Evolutionary conservation across 2,113 vertebrate genomes (phyloP).

Genomic region (Ellobius talpinus): DNA sequence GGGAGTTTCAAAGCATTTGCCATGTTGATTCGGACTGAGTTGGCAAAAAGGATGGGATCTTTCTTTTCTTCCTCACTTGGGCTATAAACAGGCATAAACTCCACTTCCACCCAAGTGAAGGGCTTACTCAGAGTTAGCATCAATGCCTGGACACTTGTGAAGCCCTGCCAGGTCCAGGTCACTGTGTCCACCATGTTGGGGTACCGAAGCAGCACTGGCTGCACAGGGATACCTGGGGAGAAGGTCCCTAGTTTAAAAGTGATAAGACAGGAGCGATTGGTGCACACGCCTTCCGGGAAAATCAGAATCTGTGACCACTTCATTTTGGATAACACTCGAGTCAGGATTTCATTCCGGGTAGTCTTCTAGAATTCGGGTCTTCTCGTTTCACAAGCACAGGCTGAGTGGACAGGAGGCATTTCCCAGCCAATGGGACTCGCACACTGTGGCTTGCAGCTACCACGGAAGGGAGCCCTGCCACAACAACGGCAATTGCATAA

Average conservation of each 20-base stretch:
- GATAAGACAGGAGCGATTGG: constrained; percentile 94
- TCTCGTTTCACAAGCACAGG: constrained; percentile 92
- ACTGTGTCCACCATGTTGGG: constrained; percentile 94
- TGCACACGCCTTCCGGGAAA: constrained; percentile 97
- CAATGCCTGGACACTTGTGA: constrained; percentile 87
- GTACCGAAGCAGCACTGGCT: constrained; percentile 93
- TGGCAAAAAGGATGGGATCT: constrained; percentile 90
- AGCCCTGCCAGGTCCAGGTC: constrained; percentile 97
- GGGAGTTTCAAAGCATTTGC: constrained; percentile 92
- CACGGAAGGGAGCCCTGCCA: constrained; percentile 91
- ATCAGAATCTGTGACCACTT: constrained; percentile 95
- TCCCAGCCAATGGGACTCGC: constrained; percentile 89
- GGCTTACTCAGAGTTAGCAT: constrained; percentile 91
- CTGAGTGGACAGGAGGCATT: constrained; percentile 87
- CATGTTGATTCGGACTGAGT: constrained; percentile 90
- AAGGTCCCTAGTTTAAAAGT: constrained; percentile 96
- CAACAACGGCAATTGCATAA: constrained; percentile 89
- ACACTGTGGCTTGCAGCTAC: constrained; percentile 91
- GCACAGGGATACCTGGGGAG: constrained; percentile 92
- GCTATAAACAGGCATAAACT: constrained; percentile 92
- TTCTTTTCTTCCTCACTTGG: constrained; percentile 92
- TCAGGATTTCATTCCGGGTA: constrained; percentile 91
- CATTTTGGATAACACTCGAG: constrained; percentile 89
- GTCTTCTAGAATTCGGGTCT: constrained; percentile 94
- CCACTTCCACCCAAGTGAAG: constrained; percentile 93